Evolutionary conservation across 2,888 invertebrate genomes (phyloP).

Genomic region (Cephus pulcher): DNA sequence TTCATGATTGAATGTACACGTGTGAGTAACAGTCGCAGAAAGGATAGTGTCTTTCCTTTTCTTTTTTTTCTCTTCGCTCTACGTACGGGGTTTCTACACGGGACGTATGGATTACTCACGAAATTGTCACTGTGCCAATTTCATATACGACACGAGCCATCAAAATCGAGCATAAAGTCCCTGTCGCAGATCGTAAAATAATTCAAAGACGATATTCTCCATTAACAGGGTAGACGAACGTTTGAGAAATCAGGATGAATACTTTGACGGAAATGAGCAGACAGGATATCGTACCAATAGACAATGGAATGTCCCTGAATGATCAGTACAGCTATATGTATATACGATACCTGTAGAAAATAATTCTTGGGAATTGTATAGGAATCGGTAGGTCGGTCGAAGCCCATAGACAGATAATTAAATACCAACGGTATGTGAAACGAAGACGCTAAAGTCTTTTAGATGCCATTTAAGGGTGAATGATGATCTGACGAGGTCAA

Average conservation of each 20-base stretch:
- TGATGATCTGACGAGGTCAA: neutral
- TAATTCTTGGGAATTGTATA: neutral
- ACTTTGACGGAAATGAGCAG: neutral
- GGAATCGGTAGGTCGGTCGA: neutral
- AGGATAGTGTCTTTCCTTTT: neutral
- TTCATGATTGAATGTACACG: neutral
- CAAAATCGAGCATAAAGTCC: slow-evolving; percentile 27
- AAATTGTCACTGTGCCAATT: slow-evolving; percentile 50
- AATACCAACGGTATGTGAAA: neutral
- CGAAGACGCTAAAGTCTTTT: neutral
- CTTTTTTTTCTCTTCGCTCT: neutral
- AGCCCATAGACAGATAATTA: neutral
- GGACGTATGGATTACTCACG: slow-evolving; percentile 54
- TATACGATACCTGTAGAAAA: neutral
- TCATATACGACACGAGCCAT: slow-evolving; percentile 35
- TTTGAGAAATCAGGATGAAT: neutral
- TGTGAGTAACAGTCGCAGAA: neutral
- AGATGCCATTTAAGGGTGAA: neutral
- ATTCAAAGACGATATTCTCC: slow-evolving; percentile 11
- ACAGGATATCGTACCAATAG: neutral
- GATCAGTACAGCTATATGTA: neutral
- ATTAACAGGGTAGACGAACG: neutral
- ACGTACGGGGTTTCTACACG: slow-evolving; percentile 10
- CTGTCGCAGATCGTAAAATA: slow-evolving; percentile 28
- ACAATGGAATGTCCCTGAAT: neutral